These are phyloP conservation scores for Nothoprocta pentlandii DNA, from an alignment of 2,113 vertebrate species.

Conservation along the genomic window DNA sequence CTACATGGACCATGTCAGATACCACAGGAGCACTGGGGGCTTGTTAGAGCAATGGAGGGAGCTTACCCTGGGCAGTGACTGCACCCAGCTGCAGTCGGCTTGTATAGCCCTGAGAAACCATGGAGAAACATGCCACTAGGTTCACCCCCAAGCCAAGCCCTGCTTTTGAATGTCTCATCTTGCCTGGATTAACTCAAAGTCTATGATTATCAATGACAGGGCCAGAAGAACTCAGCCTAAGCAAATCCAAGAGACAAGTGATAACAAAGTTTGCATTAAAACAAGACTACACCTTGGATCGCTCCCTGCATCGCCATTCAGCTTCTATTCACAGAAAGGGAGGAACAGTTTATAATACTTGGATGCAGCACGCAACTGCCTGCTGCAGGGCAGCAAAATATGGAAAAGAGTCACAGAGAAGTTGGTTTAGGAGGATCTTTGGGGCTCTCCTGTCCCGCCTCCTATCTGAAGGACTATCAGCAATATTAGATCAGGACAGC, in stretches of 20 bases:
- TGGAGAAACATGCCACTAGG: background rate
- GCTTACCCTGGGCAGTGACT: background rate
- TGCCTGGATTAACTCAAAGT: background rate
- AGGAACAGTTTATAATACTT: background rate
- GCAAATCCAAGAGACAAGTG: background rate
- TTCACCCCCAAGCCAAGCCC: background rate
- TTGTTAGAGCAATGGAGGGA: background rate
- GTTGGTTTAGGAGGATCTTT: background rate
- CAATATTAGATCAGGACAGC: background rate
- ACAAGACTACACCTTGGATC: background rate
- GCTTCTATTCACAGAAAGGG: background rate
- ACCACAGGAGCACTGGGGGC: background rate
- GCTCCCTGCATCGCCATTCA: background rate
- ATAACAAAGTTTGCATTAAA: background rate
- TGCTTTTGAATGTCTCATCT: background rate
- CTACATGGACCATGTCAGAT: fast-evolving
- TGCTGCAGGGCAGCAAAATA: background rate
- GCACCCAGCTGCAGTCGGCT: background rate
- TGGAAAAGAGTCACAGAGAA: background rate
- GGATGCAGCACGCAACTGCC: background rate
- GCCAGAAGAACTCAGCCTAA: background rate
- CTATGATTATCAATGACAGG: background rate
- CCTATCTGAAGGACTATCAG: background rate
- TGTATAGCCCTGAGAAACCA: background rate
- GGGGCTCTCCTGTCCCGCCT: background rate